Conservation (phyloP, 2,113 vertebrate species). For the Prionailurus bengalensis region DNA sequence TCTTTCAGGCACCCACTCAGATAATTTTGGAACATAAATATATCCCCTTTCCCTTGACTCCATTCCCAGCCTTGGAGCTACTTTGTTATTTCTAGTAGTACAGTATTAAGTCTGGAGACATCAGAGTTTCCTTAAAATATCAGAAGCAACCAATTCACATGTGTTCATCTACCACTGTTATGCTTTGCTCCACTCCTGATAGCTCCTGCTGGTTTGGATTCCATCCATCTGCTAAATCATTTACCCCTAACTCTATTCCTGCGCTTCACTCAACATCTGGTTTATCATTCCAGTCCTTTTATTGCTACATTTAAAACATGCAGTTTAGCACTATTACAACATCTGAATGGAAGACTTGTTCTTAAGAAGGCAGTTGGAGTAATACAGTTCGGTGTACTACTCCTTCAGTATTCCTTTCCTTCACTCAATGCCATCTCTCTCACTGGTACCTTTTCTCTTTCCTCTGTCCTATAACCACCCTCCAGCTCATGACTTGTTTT, state of each 20-base stretch:
- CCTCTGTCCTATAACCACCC: background rate
- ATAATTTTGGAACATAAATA: constrained; percentile 40
- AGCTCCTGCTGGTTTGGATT: constrained; percentile 16
- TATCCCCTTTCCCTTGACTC: background rate
- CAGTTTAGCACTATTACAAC: constrained; percentile 22
- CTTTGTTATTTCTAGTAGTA: constrained; percentile 18
- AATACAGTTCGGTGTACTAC: background rate
- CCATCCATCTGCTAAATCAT: background rate
- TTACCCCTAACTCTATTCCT: background rate
- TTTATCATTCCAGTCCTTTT: background rate
- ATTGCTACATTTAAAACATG: constrained; percentile 43
- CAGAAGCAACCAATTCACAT: constrained; percentile 18
- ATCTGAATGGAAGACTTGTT: constrained; percentile 6
- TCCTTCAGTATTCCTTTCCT: background rate
- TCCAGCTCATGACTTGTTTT: background rate
- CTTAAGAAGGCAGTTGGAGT: background rate
- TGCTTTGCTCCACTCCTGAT: background rate
- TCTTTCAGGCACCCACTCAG: constrained; percentile 2
- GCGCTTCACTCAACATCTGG: background rate
- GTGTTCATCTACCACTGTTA: background rate
- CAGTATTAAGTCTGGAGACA: background rate
- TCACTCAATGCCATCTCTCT: background rate
- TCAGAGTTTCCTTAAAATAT: background rate
- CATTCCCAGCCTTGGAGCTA: background rate
- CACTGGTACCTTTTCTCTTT: background rate